Conservation (phyloP, 1,140 invertebrate species). For the Bombus confusus region DNA sequence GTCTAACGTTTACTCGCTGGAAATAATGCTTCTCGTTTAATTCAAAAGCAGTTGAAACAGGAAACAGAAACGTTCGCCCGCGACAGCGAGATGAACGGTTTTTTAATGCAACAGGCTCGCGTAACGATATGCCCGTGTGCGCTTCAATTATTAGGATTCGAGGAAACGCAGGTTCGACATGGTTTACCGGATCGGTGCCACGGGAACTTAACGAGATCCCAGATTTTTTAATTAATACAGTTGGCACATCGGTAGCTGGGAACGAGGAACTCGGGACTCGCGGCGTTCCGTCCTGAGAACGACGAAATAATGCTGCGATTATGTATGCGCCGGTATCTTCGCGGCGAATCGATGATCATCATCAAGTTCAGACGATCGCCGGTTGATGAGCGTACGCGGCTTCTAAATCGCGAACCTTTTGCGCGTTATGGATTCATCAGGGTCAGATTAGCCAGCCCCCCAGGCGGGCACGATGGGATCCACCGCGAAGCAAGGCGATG, state of each 20-base stretch:
- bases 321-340: constrained; percentile 59
- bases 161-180: constrained; percentile 55
- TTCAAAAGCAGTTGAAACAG: constrained; percentile 5
- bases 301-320: constrained; percentile 68
- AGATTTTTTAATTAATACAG: constrained; percentile 70
- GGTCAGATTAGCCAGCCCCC: background rate
- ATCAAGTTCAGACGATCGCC: constrained; percentile 53
- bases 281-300: constrained; percentile 61
- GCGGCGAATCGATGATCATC: constrained; percentile 61
- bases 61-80: constrained; percentile 2
- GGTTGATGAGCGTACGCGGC: background rate
- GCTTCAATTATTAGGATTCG: constrained; percentile 53
- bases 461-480: background rate
- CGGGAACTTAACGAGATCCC: constrained; percentile 69
- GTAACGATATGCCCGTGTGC: background rate
- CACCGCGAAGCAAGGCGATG: background rate
- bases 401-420: constrained; percentile 40
- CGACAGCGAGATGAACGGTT: constrained; percentile 12
- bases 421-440: constrained; percentile 41
- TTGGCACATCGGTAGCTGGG: constrained; percentile 70
- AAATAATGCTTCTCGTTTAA: constrained; percentile 17
- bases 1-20: background rate
- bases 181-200: constrained; percentile 67
- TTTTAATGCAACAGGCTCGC: background rate
- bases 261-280: constrained; percentile 59